These are phyloP conservation scores for Mythimna impura DNA, from an alignment of 2,888 invertebrate genomes.

Conservation along the genomic window DNA sequence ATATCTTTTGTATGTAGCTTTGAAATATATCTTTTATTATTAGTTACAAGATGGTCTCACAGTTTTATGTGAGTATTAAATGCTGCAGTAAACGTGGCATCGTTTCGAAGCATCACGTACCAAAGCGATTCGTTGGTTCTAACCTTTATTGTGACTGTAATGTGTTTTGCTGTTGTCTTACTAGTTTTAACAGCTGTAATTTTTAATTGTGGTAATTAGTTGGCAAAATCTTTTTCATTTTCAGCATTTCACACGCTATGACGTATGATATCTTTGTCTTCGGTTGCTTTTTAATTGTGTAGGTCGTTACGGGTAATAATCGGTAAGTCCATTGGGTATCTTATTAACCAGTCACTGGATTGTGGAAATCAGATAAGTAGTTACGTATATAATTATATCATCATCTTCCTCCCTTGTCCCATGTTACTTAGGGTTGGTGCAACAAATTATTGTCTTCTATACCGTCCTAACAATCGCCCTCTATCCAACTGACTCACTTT, in stretches of 20 bases:
- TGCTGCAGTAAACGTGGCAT: conserved; percentile 39
- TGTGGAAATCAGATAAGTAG: background rate
- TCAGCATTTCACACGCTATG: background rate
- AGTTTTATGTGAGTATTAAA: conserved; percentile 49
- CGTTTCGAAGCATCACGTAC: conserved; percentile 48
- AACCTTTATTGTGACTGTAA: conserved; percentile 12
- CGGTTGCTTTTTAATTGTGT: background rate
- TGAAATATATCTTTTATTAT: conserved; percentile 24
- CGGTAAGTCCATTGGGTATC: no score
- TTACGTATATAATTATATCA: no score
- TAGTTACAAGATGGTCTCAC: conserved; percentile 36
- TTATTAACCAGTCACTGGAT: background rate
- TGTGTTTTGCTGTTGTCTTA: conserved; percentile 4
- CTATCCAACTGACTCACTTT: no score
- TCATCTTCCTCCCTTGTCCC: no score
- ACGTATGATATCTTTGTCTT: background rate
- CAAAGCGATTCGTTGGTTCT: conserved; percentile 21
- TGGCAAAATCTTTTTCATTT: background rate
- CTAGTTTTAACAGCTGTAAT: background rate
- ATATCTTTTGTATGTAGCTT: conserved; percentile 19
- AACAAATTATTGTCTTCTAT: no score
- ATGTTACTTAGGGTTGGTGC: no score
- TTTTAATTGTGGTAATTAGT: conserved; percentile 8
- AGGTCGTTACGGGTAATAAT: background rate
- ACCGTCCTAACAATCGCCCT: no score